Percentiles rank a stretch among this genome's conserved stretches.
phyloP scores from a whole-genome alignment of 1,140 invertebrate species.

The Psix sp. region DNA sequence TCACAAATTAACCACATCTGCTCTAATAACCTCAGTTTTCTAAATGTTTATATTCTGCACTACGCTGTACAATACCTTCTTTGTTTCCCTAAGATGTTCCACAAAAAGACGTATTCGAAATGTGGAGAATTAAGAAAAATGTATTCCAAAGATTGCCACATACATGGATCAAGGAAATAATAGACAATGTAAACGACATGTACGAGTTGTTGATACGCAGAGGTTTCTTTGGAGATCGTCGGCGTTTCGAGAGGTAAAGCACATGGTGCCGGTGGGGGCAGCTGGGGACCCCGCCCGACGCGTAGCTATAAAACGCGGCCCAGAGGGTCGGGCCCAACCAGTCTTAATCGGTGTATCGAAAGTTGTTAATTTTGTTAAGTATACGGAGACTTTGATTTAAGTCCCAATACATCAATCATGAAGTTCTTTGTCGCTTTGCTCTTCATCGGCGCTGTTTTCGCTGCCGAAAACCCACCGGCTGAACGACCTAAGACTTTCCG shows the following conservation, averaged over 20 bases:
- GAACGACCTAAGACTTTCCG: constrained; percentile 83
- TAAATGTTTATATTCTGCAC: too few relatives aligned
- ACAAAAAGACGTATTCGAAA: too few relatives aligned
- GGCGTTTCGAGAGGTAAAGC: constrained; percentile 54
- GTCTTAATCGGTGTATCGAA: constrained; percentile 70
- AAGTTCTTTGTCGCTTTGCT: constrained; percentile 74
- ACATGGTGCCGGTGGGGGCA: constrained; percentile 47
- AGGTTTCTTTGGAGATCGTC: constrained; percentile 59
- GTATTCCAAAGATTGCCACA: constrained; percentile 6
- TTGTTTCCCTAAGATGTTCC: too few relatives aligned
- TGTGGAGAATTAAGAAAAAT: not conserved
- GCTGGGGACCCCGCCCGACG: constrained; percentile 68
- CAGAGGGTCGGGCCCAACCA: constrained; percentile 71
- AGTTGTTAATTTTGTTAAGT: constrained; percentile 41
- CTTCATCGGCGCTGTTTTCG: constrained; percentile 77
- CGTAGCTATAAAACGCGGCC: constrained; percentile 71
- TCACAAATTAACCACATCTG: too few relatives aligned
- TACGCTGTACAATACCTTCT: too few relatives aligned
- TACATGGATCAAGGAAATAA: constrained; percentile 7
- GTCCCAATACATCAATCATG: constrained; percentile 66
- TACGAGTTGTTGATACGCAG: constrained; percentile 24
- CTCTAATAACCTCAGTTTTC: too few relatives aligned
- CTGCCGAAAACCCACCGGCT: constrained; percentile 79
- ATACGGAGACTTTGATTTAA: constrained; percentile 12
- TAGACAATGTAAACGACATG: constrained; percentile 25